Evolutionary conservation across 1,140 invertebrate species (phyloP), one percentile per base, ranked within the genome.

Genomic region (Sycobia sp.): DNA sequence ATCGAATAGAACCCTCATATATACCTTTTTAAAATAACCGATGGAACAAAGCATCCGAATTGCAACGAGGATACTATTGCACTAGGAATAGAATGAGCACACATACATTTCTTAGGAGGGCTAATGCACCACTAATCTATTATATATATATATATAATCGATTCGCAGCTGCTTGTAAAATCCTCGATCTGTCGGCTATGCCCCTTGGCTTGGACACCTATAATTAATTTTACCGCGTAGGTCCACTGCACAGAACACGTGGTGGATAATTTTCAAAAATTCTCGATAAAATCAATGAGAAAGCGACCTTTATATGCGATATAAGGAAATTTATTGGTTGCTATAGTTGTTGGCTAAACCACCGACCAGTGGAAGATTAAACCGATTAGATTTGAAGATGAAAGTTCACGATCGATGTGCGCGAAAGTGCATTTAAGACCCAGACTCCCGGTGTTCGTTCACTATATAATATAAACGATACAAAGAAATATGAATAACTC

Each of bases 371-470:
- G 22, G 36, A 54, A 61, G 39, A 54, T 61, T 29, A 61, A 54
- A 25, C 41, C 34, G 59, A 61, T 61, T 61, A 61, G 59, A 61
- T 61, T 25, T 2, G 18, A 8, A 54, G 59, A 61, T 61, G 50
- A 61, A 61, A 61, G 59, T 44, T 53, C 36, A 44, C 49, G 58
- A 60, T 60, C 58, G 58, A 18, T 18, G 43, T n/a, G n/a, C n/a
- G n/a, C n/a, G n/a, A n/a, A n/a, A n/a, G n/a, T n/a, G n/a, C n/a
- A n/a, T n/a, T n/a, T n/a, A n/a, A n/a, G n/a, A n/a, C n/a, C n/a
- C n/a, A n/a, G n/a, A n/a, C n/a, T 3, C 22, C 2, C 23, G 18
- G 13, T 16, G 16, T 49, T 49, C 32, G 29, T 50, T 49, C 49
- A 16, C n/a, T 49, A 49, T 39, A 59, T 49, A 46, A 49, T 39